Base-by-base conservation (phyloP, 2,113 vertebrate species). In the Tyto alba region DNA sequence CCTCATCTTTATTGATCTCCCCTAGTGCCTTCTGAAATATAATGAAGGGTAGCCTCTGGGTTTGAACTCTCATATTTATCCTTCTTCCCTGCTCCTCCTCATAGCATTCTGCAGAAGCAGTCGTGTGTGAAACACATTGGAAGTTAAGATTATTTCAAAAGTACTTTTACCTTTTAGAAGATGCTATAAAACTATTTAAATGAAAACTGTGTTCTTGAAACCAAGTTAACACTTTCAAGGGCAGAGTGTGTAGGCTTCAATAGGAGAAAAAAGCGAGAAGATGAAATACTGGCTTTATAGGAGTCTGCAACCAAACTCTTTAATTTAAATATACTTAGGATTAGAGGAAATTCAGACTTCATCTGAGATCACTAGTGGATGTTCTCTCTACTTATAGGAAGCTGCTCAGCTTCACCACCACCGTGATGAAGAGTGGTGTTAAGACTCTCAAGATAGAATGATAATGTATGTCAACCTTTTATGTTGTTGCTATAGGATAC, bases 11-110 rank as follows among this genome's bases (percentile, higher is more conserved):
- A 17, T 15, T 89, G 32, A 50, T 90, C 36, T 93, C 67, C 59
- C 11, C 1, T 9, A 72, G 95, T 97, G 96, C 96, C 93, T 97
- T 95, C 60, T 93, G 48, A 88, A 69, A 48, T 71, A 62, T 50
- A 50, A 47, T 13, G 69, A 66, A 72, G 36, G 30, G 19, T 77
- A 85, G 21, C 12, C 18, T 71, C 34, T 83, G 45, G 62, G 8
- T 89, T 9, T 63, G 40, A 89, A 27, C 13, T 30, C 20, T 60
- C 8, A 4, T 16, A 22, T 79, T 83, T 74, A 38, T 56, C 64
- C 21, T 7, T 77, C 15, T 45, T 38, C 14, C 10, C 26, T 62
- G 29, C 14, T 87, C 3, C 4, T 85, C 5, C 62, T 27, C 3
- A 13, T 19, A 53, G 17, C 11, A n/a, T 71, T 94, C 71, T 83